Conservation (phyloP, 1,140 invertebrate species). For the Heliconius nattereri region DNA sequence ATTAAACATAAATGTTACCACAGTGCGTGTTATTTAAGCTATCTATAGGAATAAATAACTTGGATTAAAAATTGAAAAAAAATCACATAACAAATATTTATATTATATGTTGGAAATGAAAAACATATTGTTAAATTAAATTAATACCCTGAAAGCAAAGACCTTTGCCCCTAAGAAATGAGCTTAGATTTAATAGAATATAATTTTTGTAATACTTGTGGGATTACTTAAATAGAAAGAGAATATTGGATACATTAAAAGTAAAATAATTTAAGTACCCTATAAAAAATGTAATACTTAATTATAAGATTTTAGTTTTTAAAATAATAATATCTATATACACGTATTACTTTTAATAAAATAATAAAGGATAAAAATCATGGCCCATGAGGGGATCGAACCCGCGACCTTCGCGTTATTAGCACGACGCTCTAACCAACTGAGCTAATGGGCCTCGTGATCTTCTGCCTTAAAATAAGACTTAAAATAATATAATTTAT, state of each 20-base stretch:
- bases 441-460: constrained; percentile 42
- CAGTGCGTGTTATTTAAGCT: background rate
- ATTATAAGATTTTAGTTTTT: no score
- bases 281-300: no score
- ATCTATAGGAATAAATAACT: background rate
- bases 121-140: background rate
- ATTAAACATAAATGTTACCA: background rate
- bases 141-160: no score
- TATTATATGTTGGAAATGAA: background rate
- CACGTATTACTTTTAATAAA: no score
- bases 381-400: constrained; percentile 50
- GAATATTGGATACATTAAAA: no score
- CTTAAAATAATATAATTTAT: background rate
- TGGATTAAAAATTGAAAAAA: background rate
- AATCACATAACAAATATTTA: no score
- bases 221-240: no score
- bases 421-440: constrained; percentile 46
- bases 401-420: constrained; percentile 47
- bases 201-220: no score
- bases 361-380: background rate
- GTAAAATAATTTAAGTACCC: no score
- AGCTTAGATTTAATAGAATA: no score
- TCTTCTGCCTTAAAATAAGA: background rate
- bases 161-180: no score
- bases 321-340: no score